These are phyloP conservation scores for Myzus persicae DNA, from an alignment of 1,140 invertebrate species.

Conservation along the genomic window DNA sequence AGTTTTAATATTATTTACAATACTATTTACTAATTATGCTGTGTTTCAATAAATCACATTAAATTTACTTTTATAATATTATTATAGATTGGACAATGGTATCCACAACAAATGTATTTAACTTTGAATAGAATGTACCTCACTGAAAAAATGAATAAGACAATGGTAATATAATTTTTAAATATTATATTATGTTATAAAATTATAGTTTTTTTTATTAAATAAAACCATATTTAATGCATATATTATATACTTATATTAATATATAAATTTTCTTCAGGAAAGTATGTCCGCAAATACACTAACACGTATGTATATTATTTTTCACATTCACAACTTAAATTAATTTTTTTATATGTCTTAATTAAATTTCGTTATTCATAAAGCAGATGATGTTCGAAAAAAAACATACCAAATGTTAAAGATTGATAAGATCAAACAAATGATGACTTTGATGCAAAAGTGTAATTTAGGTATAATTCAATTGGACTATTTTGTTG, in stretches of 20 bases:
- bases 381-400: not conserved
- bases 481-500: constrained; percentile 38
- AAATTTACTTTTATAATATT: not conserved
- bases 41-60: not conserved
- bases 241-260: too few species aligned
- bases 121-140: constrained; percentile 40
- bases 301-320: not conserved
- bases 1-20: not conserved
- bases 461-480: not conserved
- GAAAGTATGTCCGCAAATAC: not conserved
- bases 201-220: not conserved
- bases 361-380: not conserved
- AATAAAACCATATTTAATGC: not conserved
- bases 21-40: too few species aligned
- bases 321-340: not conserved
- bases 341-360: not conserved
- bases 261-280: not conserved
- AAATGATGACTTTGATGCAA: not conserved
- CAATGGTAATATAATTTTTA: not conserved
- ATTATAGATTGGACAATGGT: constrained; percentile 6
- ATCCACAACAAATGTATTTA: constrained; percentile 45
- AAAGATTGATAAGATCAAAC: constrained; percentile 4
- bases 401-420: not conserved
- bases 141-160: not conserved
- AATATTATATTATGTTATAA: not conserved